Conservation (phyloP, 2,113 vertebrate species). For the Dromas ardeola region DNA sequence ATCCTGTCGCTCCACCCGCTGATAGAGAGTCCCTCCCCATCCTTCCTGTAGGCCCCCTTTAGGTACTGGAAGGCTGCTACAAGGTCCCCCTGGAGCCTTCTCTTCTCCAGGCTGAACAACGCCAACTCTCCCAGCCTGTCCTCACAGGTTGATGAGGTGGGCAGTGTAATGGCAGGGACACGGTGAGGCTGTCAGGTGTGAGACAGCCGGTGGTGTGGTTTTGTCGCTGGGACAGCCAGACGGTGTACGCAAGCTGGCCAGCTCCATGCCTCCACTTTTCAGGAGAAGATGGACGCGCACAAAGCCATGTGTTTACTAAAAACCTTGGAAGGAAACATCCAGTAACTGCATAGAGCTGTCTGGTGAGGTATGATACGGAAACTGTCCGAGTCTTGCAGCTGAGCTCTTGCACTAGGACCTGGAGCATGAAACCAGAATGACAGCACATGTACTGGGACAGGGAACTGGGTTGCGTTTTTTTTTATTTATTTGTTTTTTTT, state of each 20-base stretch:
- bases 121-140: neutral
- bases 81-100: neutral
- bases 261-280: neutral
- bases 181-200: neutral
- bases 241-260: rapidly evolving
- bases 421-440: neutral
- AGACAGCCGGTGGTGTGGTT: neutral
- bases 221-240: neutral
- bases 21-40: neutral
- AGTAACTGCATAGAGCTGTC: neutral
- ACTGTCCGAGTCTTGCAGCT: neutral
- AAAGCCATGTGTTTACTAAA: neutral
- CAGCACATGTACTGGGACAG: neutral
- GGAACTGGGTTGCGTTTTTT: neutral
- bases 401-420: neutral
- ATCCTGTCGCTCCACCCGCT: neutral
- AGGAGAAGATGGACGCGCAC: neutral
- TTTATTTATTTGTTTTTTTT: neutral
- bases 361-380: neutral
- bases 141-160: neutral
- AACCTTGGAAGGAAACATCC: neutral
- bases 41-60: neutral
- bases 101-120: neutral
- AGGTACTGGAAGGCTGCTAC: neutral
- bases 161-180: neutral